Evolutionary conservation across 2,113 vertebrate species (phyloP).

Genomic region (Pristiophorus japonicus): DNA sequence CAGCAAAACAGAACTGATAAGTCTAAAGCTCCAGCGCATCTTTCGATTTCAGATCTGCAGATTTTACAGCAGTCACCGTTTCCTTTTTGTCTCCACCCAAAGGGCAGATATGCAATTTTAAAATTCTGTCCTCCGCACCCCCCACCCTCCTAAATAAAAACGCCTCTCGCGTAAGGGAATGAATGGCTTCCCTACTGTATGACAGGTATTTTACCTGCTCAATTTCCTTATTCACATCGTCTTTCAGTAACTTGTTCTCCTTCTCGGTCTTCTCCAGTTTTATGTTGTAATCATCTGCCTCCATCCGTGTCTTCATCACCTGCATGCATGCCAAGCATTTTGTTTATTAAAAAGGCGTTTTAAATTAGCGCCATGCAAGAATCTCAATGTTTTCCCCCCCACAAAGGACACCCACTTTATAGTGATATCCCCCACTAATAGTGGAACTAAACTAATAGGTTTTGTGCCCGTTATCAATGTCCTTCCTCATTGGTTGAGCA

Average conservation of each 20-base stretch:
- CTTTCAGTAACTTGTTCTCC: slow-evolving; percentile 61
- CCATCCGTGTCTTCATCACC: slow-evolving; percentile 67
- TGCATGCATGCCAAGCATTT: slow-evolving; percentile 42
- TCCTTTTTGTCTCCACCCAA: not conserved
- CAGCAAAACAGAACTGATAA: not conserved
- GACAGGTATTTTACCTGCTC: slow-evolving; percentile 56
- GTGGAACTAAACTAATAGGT: not conserved
- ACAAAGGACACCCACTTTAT: not conserved
- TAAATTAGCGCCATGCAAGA: not conserved
- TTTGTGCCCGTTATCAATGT: not conserved
- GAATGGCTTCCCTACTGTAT: not conserved
- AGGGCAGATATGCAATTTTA: not conserved
- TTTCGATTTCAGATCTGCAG: not conserved
- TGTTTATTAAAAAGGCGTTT: not conserved
- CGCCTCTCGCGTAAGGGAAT: not conserved
- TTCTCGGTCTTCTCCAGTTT: slow-evolving; percentile 65
- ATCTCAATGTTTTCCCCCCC: not conserved
- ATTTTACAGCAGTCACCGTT: not conserved
- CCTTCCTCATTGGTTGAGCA: not conserved
- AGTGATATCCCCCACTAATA: not conserved
- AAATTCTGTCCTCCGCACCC: not conserved
- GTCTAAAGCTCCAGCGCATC: not conserved
- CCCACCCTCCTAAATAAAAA: not conserved
- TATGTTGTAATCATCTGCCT: slow-evolving; percentile 68
- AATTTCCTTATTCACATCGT: slow-evolving; percentile 66